Base-by-base conservation (phyloP, 2,113 vertebrate genomes). In the Myanophis thanlyinensis region DNA sequence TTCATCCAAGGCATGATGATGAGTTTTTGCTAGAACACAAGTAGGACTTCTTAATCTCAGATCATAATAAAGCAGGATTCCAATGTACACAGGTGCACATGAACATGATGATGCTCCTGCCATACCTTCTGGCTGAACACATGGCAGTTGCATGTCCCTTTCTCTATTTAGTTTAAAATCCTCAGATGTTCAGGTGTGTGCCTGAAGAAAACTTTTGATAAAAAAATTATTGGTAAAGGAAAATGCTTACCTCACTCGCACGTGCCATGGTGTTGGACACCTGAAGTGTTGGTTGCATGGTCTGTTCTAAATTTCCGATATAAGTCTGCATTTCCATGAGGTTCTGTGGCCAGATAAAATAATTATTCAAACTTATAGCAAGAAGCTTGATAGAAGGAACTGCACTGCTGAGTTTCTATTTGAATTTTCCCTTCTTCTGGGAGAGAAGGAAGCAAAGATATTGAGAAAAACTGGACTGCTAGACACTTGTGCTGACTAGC, bases 311-410 rank as follows among this genome's bases (percentile, higher is more conserved):
- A 96, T 99, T 98, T 95, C 96, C 98, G 40, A 99, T 97, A 0
- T 99, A 99, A 87, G 98, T 99, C 97, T 99, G 98, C 96, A 99
- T 98, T 98, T 99, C 99, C 94, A 98, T 98, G 4, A 99, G 98
- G 93, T 99, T 99, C 99, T 99, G 94, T 92, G n/a, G 27, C 54
- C 44, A 93, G 94, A 23, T 20, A 89, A 95, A 95, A 88, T 4
- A 0, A 48, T 85, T 94, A 56, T 94, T 84, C 89, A 18, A 92
- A 94, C 67, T 80, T 48, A 25, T 13, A 10, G 56, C 11, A 30
- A 62, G 1, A 0, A 59, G 10, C 2, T 12, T 8, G 56, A 46
- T 93, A 93, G 86, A 13, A 1, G 3, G 0, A 85, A 0, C 1
- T 87, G 35, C 18, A 11, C 4, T 52, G 53, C 4, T 18, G 1